Evolutionary conservation across 1,140 invertebrate genomes (phyloP).

Genomic region (Ganaspis sp.): DNA sequence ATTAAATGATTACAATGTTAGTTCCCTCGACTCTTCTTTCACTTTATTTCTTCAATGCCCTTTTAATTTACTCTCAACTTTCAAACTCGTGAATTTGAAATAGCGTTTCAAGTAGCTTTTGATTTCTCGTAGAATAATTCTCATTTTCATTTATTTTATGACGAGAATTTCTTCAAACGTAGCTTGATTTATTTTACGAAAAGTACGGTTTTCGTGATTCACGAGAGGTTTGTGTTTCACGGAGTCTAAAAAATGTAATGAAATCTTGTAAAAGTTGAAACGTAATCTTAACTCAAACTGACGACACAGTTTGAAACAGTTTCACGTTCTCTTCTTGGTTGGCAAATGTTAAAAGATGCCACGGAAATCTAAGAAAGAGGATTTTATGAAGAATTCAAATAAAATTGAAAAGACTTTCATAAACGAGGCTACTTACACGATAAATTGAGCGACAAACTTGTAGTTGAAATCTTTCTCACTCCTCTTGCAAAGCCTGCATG

Average conservation of each 20-base stretch:
- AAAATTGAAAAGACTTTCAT: slow-evolving; percentile 64
- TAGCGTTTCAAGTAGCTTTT: not conserved
- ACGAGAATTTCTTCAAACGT: not conserved
- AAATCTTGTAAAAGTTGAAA: slow-evolving; percentile 18
- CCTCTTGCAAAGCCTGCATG: not conserved
- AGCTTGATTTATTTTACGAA: not conserved
- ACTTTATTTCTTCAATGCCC: not conserved
- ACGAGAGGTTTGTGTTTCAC: not conserved
- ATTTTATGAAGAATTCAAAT: slow-evolving; percentile 63
- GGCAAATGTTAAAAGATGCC: not conserved
- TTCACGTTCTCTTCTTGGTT: slow-evolving; percentile 53
- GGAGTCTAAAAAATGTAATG: not conserved
- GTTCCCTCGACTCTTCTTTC: not conserved
- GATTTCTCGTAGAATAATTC: not conserved
- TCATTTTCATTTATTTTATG: not conserved
- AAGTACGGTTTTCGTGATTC: not conserved
- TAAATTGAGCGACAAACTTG: slow-evolving; percentile 70
- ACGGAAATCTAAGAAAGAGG: slow-evolving; percentile 31
- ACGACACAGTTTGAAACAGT: slow-evolving; percentile 64
- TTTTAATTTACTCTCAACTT: not conserved
- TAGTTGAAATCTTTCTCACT: slow-evolving; percentile 36
- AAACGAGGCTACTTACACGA: slow-evolving; percentile 71
- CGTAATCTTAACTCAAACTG: not conserved
- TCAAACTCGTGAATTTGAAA: not conserved
- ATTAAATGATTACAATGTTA: slow-evolving; percentile 11